Evolutionary conservation across 2,888 invertebrate genomes (phyloP).

Genomic region (Oasisia sp.): DNA sequence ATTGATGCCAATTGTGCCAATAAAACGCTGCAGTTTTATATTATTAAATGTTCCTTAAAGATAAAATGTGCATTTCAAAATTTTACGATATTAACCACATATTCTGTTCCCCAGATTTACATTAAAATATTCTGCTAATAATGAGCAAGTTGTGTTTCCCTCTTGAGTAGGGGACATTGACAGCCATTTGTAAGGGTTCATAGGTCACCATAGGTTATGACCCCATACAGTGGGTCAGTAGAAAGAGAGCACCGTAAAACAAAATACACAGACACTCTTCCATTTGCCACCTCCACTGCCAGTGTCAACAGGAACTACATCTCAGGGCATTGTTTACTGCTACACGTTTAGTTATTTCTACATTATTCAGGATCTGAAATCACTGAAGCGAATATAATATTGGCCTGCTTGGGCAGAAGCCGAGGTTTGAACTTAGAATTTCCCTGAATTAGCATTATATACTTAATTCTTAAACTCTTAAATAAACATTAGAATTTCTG

Average conservation of each 20-base stretch:
- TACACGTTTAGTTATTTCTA: not conserved
- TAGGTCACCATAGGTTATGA: not conserved
- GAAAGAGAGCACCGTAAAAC: not conserved
- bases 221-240: not conserved
- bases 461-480: not conserved
- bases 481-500: not conserved
- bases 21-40: too few relatives aligned
- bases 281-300: not conserved
- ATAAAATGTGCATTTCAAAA: not conserved
- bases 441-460: too few relatives aligned
- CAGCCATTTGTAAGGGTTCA: not conserved
- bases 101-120: not conserved
- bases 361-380: not conserved
- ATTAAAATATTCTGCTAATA: not conserved
- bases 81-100: not conserved
- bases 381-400: too few relatives aligned
- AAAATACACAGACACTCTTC: not conserved
- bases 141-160: not conserved
- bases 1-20: too few relatives aligned
- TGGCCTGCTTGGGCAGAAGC: too few relatives aligned
- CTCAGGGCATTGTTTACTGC: not conserved
- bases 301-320: not conserved
- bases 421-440: too few relatives aligned
- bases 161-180: not conserved
- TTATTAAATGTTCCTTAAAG: too few relatives aligned